A percentile compares a stretch with the other conserved stretches of the same genome.
These are phyloP conservation scores for Atethmia centrago DNA, from an alignment of 2,888 invertebrate species.

Conservation along the genomic window DNA sequence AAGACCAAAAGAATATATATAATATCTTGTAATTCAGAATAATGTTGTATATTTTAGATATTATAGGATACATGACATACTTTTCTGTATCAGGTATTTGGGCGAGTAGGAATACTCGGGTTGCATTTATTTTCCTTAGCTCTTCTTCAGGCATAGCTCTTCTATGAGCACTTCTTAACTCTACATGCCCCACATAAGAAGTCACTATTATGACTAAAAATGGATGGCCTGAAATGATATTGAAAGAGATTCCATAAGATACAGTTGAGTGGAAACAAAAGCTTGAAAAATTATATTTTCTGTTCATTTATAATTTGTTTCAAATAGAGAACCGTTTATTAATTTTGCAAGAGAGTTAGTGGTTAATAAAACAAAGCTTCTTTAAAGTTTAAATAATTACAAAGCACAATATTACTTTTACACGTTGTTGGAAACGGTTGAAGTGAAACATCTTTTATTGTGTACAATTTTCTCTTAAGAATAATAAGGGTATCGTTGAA, in stretches of 20 bases:
- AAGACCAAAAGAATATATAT: not conserved
- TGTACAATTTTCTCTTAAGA: constrained; percentile 68
- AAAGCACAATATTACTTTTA: constrained; percentile 61
- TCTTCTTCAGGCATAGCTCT: constrained; percentile 91
- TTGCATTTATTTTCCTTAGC: constrained; percentile 90
- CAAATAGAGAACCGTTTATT: too few relatives aligned
- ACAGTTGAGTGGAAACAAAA: not conserved
- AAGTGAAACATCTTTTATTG: constrained; percentile 68
- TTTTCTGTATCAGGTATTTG: constrained; percentile 88
- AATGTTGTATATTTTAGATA: not conserved
- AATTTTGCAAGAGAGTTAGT: not conserved
- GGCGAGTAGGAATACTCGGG: constrained; percentile 93
- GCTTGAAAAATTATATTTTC: too few relatives aligned
- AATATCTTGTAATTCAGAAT: not conserved
- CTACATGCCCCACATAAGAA: constrained; percentile 94
- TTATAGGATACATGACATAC: constrained; percentile 69
- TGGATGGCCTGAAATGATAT: constrained; percentile 73
- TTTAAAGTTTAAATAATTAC: not conserved
- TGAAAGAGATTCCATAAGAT: not conserved
- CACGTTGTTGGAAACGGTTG: constrained; percentile 72
- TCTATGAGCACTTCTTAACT: constrained; percentile 93
- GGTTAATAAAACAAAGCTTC: not conserved
- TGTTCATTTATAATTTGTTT: too few relatives aligned
- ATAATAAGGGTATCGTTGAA: constrained; percentile 70
- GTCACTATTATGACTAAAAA: constrained; percentile 92